Evolutionary conservation across 2,888 invertebrate genomes (phyloP).

Genomic region (Watsonalla binaria): DNA sequence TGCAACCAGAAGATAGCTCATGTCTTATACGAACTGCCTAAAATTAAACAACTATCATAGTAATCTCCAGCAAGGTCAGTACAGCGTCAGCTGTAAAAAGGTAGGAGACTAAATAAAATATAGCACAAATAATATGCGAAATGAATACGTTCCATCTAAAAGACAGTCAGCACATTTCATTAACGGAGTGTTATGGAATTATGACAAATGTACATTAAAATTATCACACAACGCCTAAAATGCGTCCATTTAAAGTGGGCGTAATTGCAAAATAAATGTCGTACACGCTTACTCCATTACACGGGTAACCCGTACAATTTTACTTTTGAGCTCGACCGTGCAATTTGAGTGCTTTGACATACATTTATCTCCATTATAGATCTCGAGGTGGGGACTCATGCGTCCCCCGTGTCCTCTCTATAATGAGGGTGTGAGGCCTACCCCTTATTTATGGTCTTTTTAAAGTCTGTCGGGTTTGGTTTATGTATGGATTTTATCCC

Average conservation of each 20-base stretch:
- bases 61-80: no score
- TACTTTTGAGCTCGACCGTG: slow-evolving; percentile 47
- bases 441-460: slow-evolving; percentile 3
- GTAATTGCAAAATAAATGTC: slow-evolving; percentile 69
- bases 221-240: slow-evolving; percentile 10
- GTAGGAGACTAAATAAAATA: no score
- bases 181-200: not conserved
- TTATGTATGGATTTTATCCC: not conserved
- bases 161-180: not conserved
- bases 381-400: slow-evolving; percentile 43
- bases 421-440: slow-evolving; percentile 8
- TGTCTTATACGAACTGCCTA: no score
- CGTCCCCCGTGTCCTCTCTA: slow-evolving; percentile 45
- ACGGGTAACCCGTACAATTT: slow-evolving; percentile 57
- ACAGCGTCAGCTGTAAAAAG: no score
- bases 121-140: no score
- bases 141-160: no score
- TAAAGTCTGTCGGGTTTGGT: not conserved
- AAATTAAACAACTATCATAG: no score
- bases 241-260: slow-evolving; percentile 46
- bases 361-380: slow-evolving; percentile 75
- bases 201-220: no score
- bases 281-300: slow-evolving; percentile 74
- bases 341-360: slow-evolving; percentile 70
- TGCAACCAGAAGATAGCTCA: no score